Evolutionary conservation across 2,797 vertebrate species (phyloP), one percentile per base, ranked within the genome.

Genomic region (Salarias fasciatus): DNA sequence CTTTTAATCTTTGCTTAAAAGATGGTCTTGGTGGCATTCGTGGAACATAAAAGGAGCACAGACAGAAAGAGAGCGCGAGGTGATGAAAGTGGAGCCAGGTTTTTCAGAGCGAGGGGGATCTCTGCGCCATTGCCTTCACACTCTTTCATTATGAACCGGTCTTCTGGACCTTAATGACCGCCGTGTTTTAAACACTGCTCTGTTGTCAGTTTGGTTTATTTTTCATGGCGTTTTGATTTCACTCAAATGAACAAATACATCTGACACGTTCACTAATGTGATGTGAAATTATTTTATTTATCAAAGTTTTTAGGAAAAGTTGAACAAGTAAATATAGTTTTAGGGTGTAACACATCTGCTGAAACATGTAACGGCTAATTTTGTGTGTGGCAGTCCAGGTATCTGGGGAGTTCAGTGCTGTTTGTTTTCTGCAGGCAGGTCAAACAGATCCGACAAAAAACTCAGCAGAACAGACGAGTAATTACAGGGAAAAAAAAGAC

Each of bases 1-100:
- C 86, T 76, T 89, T 85, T 84, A 74, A 91, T 90, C 82, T 88
- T 77, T 57, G 59, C 63, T 73, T 66, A 63, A 80, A 86, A 49
- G 53, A 79, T 54, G 56, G 53, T 69, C 66, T 72, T 52, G 56
- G 64, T 75, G 56, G 72, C 75, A 68, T 89, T 82, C 66, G 55
- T 60, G 62, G 29, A 73, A 80, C 80, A 85, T 91, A 77, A 88
- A 87, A 88, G 62, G 72, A 13, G 3, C 18, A 12, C 42, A 41
- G 63, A 61, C 48, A 69, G 65, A 73, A 63, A 50, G 61, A 52
- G 52, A 60, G 18, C 29, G 63, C n/a, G 53, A 79, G 66, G 84
- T 82, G 84, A 83, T 91, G 75, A 90, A 88, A 87, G 87, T 84
- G 49, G n/a, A 24, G 65, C 64, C 75, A 65, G 73, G 44, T 73